These are phyloP conservation scores for Strix uralensis DNA, from an alignment of 2,113 vertebrate species.

Conservation along the genomic window DNA sequence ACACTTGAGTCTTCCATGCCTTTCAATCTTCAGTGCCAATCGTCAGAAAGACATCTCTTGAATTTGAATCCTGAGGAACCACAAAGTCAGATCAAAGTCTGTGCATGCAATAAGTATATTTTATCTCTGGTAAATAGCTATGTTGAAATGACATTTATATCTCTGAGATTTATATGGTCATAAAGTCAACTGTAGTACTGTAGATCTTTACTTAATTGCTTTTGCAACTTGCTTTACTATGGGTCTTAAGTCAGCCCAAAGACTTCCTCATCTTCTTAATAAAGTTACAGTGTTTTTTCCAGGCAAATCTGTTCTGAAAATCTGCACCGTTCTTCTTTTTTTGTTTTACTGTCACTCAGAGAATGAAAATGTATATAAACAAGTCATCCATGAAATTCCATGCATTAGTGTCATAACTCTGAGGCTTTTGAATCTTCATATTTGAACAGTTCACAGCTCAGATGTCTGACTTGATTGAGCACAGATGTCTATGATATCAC, in stretches of 20 bases:
- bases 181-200: not conserved
- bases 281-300: not conserved
- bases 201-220: not conserved
- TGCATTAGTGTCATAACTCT: slow-evolving; percentile 34
- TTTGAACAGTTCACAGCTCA: slow-evolving; percentile 10
- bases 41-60: not conserved
- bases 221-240: slow-evolving; percentile 16
- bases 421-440: slow-evolving; percentile 10
- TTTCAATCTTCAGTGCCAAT: not conserved
- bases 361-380: slow-evolving; percentile 25
- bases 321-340: slow-evolving; percentile 26
- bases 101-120: not conserved
- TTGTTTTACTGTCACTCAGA: slow-evolving; percentile 48
- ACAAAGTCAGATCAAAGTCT: not conserved
- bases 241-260: not conserved
- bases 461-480: slow-evolving; percentile 2
- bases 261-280: not conserved
- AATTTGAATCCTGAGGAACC: not conserved
- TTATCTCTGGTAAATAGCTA: not conserved
- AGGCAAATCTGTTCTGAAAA: slow-evolving; percentile 27
- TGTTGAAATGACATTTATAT: not conserved
- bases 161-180: slow-evolving; percentile 3
- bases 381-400: slow-evolving; percentile 47
- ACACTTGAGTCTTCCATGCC: not conserved
- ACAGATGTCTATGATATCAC: slow-evolving; percentile 56